These are phyloP conservation scores for Nymphicus hollandicus DNA, from an alignment of 2,113 vertebrate genomes.

Conservation along the genomic window DNA sequence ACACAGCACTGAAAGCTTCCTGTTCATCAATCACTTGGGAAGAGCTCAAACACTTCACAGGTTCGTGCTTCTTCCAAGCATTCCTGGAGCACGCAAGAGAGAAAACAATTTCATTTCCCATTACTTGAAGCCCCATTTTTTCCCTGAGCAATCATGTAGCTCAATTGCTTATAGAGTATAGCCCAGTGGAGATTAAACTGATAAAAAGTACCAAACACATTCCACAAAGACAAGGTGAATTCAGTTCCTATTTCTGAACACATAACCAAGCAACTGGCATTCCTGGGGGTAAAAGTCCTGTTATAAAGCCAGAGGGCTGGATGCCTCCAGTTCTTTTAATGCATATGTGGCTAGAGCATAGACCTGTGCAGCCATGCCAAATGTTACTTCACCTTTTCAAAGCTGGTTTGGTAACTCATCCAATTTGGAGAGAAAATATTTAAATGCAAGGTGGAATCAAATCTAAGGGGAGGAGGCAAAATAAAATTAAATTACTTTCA, in stretches of 20 bases:
- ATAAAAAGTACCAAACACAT: background rate
- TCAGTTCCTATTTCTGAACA: background rate
- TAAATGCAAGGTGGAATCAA: background rate
- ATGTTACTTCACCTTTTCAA: background rate
- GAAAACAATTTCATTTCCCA: background rate
- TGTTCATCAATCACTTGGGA: background rate
- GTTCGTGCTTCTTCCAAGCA: background rate
- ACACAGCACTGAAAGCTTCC: background rate
- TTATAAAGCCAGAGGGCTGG: background rate
- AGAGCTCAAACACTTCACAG: background rate
- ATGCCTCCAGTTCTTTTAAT: background rate
- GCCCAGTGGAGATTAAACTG: background rate
- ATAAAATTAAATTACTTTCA: background rate
- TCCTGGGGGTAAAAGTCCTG: background rate
- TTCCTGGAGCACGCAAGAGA: background rate
- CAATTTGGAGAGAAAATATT: background rate
- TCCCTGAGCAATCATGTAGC: background rate
- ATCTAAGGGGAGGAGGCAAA: background rate
- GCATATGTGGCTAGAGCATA: accelerated
- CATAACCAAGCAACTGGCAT: background rate
- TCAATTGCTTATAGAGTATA: background rate
- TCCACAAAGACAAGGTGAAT: background rate
- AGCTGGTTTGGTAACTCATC: background rate
- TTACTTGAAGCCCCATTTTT: background rate
- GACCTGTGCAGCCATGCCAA: background rate